Base-by-base conservation (phyloP, 1,140 invertebrate genomes). In the Trichogramma pretiosum region DNA sequence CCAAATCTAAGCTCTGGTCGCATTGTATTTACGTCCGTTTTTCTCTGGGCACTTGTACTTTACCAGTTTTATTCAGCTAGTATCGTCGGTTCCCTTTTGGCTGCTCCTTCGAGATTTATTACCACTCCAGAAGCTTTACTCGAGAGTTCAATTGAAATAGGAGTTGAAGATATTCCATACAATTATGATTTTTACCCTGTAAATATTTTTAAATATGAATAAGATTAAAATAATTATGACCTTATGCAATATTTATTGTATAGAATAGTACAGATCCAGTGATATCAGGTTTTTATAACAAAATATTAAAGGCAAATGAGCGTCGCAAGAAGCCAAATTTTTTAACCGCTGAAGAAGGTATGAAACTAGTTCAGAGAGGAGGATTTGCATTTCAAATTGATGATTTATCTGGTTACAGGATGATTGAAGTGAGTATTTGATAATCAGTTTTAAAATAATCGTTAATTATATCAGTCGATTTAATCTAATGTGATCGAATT, bases 11-110 rank as follows among this genome's bases (percentile, higher is more conserved):
- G 65, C 24, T 74, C 78, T 7, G 74, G 77, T 11, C 75, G 78
- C 34, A 70, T 81, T 14, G 65, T 81, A 10, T 76, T 78, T 3
- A 70, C 82, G 13, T 76, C 75, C 0, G 73, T 79, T 7, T 77
- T 84, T 43, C 42, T 83, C 0, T 83, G 81, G 65, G 74, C 79
- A 0, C 60, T 81, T 39, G 67, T 77, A 18, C 58, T 83, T 4
- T 83, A 78, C 61, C 82, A 84, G 57, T 85, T 83, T 55, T 87
- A 85, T 59, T 83, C 82, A 16, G 83, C 81, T 0, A 81, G 75
- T 49, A 79, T 86, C 42, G 82, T 85, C 1, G 82, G 83, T 7
- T 79, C 78, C 1, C 62, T 86, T 14, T 63, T 86, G 21, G 75
- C 79, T 48, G 76, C 80, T 36, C 74, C 78, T 14, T 76, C 77